Percentiles rank a stretch among this genome's conserved stretches.
These are phyloP conservation scores for Lasiurus borealis DNA, from an alignment of 2,113 vertebrate species.

Conservation along the genomic window DNA sequence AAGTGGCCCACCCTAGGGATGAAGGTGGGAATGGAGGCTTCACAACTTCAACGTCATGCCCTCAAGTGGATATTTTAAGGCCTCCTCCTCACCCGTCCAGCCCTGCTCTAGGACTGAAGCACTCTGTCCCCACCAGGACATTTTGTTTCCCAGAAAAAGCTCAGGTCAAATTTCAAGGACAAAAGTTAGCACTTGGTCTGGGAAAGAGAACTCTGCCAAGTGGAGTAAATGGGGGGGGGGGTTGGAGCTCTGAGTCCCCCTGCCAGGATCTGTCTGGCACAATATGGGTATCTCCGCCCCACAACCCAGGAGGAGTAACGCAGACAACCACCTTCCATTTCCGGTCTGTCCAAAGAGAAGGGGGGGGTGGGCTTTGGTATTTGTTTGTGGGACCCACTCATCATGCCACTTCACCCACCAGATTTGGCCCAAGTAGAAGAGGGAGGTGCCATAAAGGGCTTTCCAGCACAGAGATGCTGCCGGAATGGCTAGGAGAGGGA, in stretches of 20 bases:
- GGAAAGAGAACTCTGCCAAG: conserved; percentile 72
- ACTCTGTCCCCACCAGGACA: conserved; percentile 65
- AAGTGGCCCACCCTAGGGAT: neutral
- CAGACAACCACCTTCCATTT: conserved; percentile 58
- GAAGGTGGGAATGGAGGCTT: neutral
- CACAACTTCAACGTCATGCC: neutral
- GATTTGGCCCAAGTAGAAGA: conserved; percentile 64
- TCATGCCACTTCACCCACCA: neutral
- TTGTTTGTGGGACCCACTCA: conserved; percentile 28
- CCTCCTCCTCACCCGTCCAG: neutral
- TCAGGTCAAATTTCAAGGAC: conserved; percentile 84
- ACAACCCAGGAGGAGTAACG: conserved; percentile 50
- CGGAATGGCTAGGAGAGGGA: conserved; percentile 70
- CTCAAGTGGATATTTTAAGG: neutral
- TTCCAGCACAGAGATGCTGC: conserved; percentile 74
- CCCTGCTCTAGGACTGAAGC: neutral
- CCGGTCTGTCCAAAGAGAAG: conserved; percentile 42
- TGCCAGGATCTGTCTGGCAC: conserved; percentile 47
- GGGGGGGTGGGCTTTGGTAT: neutral
- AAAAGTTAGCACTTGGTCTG: conserved; percentile 75
- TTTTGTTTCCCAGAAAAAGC: conserved; percentile 72
- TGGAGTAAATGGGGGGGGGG: neutral
- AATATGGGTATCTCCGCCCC: neutral
- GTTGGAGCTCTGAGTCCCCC: neutral
- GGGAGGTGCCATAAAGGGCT: conserved; percentile 63